Base-by-base conservation (phyloP, 2,888 invertebrate species). In the Amphipoea lucens region DNA sequence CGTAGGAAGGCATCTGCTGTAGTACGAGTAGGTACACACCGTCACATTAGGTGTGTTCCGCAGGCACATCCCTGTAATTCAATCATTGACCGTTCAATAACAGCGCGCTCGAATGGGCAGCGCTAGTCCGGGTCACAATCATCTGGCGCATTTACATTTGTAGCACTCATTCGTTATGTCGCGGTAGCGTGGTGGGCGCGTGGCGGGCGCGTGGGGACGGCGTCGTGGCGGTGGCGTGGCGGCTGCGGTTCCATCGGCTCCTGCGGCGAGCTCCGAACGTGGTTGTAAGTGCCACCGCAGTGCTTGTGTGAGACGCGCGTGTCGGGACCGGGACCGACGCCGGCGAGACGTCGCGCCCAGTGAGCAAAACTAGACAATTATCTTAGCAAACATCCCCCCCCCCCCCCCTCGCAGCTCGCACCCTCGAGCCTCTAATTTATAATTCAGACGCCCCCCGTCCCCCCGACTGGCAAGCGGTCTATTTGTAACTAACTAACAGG, bases 361-460 rank as follows among this genome's bases (percentile, higher is more conserved):
- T 48, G 42, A 42, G 45, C 70, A 57, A 63, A 81, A 79, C 80
- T 79, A 87, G 76, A 86, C 88, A 88, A 90, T 89, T 88, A 90
- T 84, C 86, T 86, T 69, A 70, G 82, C 83, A 87, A 90, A 90
- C 87, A 90, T 42, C 71, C 14, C 42, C 42, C 42, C 42, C 42
- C 9, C 9, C 42, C 11, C 70, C 62, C 71, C 72, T 60, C 67
- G 74, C 60, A 12, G 40, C 36, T 42, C 45, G 42, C 57, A n/a
- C 69, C 29, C 78, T 60, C 77, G 62, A 54, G 62, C 57, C 62
- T 74, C 82, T 81, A 79, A 88, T 90, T 84, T 90, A 88, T 85
- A 29, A 29, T 29, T 90, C 75, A 78, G 17, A 17, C 70, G 51
- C 23, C 76, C 48, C 73, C 40, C 0, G 3, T 67, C 6, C 17